These are phyloP conservation scores for Lottia scabra DNA, from an alignment of 2,888 invertebrate genomes.

Conservation along the genomic window DNA sequence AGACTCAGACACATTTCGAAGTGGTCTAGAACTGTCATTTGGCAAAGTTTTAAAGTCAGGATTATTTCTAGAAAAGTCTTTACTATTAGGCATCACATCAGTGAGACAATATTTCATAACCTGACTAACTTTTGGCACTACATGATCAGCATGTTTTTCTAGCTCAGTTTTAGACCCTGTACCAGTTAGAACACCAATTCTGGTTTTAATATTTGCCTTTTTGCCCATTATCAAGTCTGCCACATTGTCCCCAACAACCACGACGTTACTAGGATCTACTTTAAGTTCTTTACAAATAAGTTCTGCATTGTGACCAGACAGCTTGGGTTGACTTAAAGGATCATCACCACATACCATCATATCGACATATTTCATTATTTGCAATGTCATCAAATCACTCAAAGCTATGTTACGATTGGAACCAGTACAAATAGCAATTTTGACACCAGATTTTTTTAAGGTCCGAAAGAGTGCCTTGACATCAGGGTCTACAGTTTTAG, in stretches of 20 bases:
- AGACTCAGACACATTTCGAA: neutral
- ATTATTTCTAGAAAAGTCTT: neutral
- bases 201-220: constrained; percentile 63
- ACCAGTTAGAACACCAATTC: constrained; percentile 69
- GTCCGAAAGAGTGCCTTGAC: constrained; percentile 54
- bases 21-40: neutral
- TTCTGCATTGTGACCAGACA: constrained; percentile 66
- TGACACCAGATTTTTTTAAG: constrained; percentile 65
- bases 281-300: constrained; percentile 61
- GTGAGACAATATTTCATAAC: constrained; percentile 36
- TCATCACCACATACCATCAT: constrained; percentile 71
- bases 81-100: neutral
- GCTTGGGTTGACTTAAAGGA: constrained; percentile 65
- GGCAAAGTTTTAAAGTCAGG: neutral
- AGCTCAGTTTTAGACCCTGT: constrained; percentile 51
- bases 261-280: constrained; percentile 51
- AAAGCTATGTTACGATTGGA: constrained; percentile 59
- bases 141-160: constrained; percentile 50
- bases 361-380: constrained; percentile 64
- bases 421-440: constrained; percentile 70
- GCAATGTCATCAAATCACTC: constrained; percentile 46
- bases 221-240: constrained; percentile 69
- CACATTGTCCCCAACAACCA: constrained; percentile 70
- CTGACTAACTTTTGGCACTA: constrained; percentile 56
- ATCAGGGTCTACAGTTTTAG: constrained; percentile 32